A percentile compares a stretch with the other conserved stretches of the same genome.
phyloP scores from a whole-genome alignment of 2,113 vertebrate genomes.

The Coptodon rendalli region DNA sequence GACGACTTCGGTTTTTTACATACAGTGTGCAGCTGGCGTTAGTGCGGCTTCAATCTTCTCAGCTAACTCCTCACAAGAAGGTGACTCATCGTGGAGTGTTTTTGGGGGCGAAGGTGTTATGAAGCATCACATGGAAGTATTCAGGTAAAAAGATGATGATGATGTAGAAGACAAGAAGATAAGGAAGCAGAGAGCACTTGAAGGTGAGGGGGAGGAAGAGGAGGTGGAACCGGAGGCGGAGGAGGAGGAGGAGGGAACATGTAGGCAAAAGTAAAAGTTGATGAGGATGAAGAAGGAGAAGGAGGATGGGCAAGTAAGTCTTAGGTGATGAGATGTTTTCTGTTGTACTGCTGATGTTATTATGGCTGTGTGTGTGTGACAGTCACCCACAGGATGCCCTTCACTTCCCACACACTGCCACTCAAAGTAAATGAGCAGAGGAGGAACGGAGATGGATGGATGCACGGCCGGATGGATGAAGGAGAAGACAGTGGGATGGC shows the following conservation, averaged over 20 bases:
- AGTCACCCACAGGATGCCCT: constrained; percentile 38
- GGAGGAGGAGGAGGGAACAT: not conserved
- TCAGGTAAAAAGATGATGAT: not conserved
- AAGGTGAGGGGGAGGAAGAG: not conserved
- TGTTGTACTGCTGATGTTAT: not conserved
- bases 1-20: not conserved
- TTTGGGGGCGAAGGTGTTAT: not conserved
- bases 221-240: not conserved
- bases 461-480: not conserved
- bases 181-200: not conserved
- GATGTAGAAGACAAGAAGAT: not conserved
- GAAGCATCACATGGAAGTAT: not conserved
- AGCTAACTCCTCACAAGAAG: not conserved
- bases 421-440: constrained; percentile 27
- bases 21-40: not conserved
- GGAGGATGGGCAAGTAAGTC: not conserved
- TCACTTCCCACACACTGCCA: constrained; percentile 54
- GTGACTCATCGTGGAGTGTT: not conserved
- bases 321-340: not conserved
- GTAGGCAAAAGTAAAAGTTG: not conserved
- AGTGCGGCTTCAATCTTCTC: not conserved
- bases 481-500: not conserved
- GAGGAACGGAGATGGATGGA: not conserved
- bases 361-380: not conserved
- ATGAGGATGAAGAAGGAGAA: not conserved